Percentiles rank a stretch among this genome's conserved stretches.
Evolutionary conservation across 2,888 invertebrate genomes (phyloP).

Genomic region (Orchesellides sinensis): DNA sequence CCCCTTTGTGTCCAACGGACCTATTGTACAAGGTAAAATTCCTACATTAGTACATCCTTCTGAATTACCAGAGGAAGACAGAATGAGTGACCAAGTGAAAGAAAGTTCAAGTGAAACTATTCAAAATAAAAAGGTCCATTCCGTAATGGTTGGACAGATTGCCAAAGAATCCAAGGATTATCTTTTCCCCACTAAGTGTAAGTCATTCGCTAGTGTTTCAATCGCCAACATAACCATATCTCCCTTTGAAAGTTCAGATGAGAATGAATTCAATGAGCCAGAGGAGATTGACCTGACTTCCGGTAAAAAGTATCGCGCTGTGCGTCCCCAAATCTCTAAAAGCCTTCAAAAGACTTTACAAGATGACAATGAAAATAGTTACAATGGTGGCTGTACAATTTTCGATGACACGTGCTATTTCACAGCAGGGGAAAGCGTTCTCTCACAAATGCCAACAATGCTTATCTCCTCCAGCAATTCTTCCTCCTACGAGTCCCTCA

Average conservation of each 20-base stretch:
- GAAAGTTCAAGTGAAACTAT: background rate
- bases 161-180: slow-evolving; percentile 40
- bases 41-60: slow-evolving; percentile 64
- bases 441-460: slow-evolving; percentile 32
- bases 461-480: background rate
- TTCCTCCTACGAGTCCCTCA: slow-evolving; percentile 69
- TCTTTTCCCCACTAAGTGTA: slow-evolving; percentile 36
- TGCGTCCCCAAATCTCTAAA: slow-evolving; percentile 15
- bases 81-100: slow-evolving; percentile 37
- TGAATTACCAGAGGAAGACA: background rate
- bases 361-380: background rate
- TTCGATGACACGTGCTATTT: slow-evolving; percentile 47
- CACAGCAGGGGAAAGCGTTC: slow-evolving; percentile 25
- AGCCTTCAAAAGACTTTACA: slow-evolving; percentile 1
- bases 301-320: slow-evolving; percentile 7
- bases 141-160: slow-evolving; percentile 1
- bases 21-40: slow-evolving; percentile 45
- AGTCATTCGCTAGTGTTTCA: slow-evolving; percentile 35
- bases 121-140: slow-evolving; percentile 5
- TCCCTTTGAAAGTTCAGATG: slow-evolving; percentile 59
- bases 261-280: slow-evolving; percentile 58
- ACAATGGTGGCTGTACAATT: background rate
- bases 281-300: slow-evolving; percentile 6
- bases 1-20: background rate
- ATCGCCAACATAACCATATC: slow-evolving; percentile 1